Percentiles rank a stretch among this genome's conserved stretches.
phyloP scores from a whole-genome alignment of 2,797 vertebrate genomes.

The Diglossa cyanea region DNA sequence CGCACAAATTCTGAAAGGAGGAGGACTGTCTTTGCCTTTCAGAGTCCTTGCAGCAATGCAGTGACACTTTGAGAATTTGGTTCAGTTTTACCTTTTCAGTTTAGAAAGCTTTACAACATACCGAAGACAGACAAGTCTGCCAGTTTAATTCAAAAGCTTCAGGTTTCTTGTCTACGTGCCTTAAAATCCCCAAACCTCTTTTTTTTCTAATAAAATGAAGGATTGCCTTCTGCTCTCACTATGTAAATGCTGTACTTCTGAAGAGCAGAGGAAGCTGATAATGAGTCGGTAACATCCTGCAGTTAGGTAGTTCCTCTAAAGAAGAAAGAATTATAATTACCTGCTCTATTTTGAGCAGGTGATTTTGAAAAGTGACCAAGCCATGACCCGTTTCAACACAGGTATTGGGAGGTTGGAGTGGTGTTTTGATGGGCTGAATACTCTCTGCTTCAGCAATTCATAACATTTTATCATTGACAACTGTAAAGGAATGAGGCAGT shows the following conservation, averaged over 20 bases:
- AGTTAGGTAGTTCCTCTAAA: background rate
- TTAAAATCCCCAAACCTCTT: background rate
- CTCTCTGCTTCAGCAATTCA: slow-evolving; percentile 80
- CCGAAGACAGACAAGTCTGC: background rate
- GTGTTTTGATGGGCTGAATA: slow-evolving; percentile 64
- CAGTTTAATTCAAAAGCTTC: background rate
- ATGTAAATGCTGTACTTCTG: background rate
- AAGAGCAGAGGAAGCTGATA: background rate
- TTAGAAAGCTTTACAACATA: slow-evolving; percentile 5
- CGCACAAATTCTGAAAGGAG: background rate
- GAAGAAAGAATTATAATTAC: background rate
- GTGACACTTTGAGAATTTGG: background rate
- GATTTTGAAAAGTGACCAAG: slow-evolving; percentile 47
- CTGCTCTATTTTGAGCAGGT: background rate
- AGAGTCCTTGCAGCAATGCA: background rate
- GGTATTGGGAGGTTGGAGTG: slow-evolving; percentile 36
- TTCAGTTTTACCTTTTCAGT: background rate
- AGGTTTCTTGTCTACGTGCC: background rate
- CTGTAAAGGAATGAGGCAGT: slow-evolving; percentile 68
- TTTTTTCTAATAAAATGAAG: background rate
- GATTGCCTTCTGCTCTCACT: background rate
- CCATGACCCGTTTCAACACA: slow-evolving; percentile 40
- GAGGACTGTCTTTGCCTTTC: background rate
- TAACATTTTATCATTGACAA: slow-evolving; percentile 78
- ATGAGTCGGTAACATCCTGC: background rate